Conservation (phyloP, 2,113 vertebrate species). For the Pongo abelii region DNA sequence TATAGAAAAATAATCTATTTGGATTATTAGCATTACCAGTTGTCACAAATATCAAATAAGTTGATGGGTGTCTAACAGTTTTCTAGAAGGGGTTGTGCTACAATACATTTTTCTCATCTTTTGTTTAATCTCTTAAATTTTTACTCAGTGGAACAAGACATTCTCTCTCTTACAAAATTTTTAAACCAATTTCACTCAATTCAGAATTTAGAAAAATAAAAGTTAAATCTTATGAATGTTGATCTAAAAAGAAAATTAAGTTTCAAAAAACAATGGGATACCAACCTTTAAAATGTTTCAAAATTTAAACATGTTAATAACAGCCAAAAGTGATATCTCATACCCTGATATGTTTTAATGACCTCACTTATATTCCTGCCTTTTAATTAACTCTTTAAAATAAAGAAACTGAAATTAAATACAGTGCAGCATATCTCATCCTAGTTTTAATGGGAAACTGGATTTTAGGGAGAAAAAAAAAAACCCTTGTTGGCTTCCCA, state of each 20-base stretch:
- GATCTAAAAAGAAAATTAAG: too few species aligned
- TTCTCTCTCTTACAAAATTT: background rate
- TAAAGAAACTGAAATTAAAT: constrained; percentile 55
- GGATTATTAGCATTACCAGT: background rate
- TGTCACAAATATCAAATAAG: background rate
- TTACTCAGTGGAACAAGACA: background rate
- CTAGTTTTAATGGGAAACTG: constrained; percentile 54
- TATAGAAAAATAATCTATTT: background rate
- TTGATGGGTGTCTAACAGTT: background rate
- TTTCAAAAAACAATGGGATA: too few species aligned
- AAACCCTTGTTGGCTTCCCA: background rate
- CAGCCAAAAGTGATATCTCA: constrained; percentile 34
- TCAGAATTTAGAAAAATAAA: constrained; percentile 11
- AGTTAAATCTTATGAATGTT: constrained; percentile 15
- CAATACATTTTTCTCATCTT: background rate
- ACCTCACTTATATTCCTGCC: constrained; percentile 54
- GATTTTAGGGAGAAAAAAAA: constrained; percentile 37
- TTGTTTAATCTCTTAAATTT: background rate
- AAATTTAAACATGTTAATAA: constrained; percentile 36
- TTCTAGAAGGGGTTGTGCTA: background rate
- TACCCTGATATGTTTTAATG: background rate
- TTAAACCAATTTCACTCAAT: background rate
- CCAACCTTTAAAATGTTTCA: background rate
- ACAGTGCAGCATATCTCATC: background rate
- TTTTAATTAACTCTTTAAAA: constrained; percentile 50